Evolutionary conservation across 2,113 vertebrate species (phyloP).

Genomic region (Camarhynchus parvulus): DNA sequence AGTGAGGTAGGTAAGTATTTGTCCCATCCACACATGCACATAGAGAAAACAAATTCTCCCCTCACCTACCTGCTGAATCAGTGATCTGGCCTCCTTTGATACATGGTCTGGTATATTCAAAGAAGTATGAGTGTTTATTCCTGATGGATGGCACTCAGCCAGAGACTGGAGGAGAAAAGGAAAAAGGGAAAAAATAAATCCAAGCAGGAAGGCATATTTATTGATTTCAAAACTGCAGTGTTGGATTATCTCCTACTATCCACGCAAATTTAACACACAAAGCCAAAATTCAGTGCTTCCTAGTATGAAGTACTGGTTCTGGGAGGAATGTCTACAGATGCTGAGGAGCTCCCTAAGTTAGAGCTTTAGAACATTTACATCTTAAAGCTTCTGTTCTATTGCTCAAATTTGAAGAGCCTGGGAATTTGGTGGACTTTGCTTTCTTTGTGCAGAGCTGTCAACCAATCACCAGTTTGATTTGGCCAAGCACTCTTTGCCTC

Average conservation of each 20-base stretch:
- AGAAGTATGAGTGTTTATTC: constrained; percentile 91
- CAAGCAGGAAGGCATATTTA: not conserved
- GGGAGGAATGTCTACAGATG: not conserved
- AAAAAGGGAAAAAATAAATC: not conserved
- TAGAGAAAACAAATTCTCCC: not conserved
- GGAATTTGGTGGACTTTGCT: not conserved
- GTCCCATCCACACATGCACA: not conserved
- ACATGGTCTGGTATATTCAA: constrained; percentile 91
- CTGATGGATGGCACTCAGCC: constrained; percentile 91
- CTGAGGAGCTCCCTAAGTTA: not conserved
- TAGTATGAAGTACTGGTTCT: not conserved
- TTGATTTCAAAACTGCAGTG: not conserved
- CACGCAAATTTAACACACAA: not conserved
- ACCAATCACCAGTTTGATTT: not conserved
- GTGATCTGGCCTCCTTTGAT: constrained; percentile 91
- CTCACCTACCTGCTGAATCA: constrained; percentile 89
- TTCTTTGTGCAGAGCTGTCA: not conserved
- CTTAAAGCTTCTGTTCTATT: not conserved
- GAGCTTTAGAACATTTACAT: not conserved
- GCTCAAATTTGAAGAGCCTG: not conserved
- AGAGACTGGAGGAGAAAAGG: constrained; percentile 71
- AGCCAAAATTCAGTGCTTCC: not conserved
- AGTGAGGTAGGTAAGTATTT: not conserved
- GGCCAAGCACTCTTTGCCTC: not conserved
- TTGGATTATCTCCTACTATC: not conserved